Conservation (phyloP, 2,113 vertebrate species). For the Arothron firmamentum region DNA sequence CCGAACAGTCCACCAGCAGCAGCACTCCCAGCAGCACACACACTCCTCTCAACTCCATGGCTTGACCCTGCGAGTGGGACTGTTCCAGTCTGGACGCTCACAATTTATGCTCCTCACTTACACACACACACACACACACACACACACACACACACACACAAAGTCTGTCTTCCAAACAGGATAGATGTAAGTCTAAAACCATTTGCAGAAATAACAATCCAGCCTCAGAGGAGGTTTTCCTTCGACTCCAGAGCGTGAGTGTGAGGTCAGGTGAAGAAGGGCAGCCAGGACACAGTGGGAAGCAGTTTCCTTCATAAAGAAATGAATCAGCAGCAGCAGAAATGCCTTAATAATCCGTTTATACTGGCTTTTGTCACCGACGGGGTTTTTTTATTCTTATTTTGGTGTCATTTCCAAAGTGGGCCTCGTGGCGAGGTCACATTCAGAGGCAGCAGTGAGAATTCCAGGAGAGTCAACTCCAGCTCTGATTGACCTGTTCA, state of each 20-base stretch:
- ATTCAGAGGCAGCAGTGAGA: no score
- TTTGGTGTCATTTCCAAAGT: no score
- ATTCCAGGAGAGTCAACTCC: no score
- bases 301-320: not conserved
- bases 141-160: conserved; percentile 11
- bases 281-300: conserved; percentile 14
- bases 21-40: conserved; percentile 75
- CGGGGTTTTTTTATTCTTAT: no score
- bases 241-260: conserved; percentile 23
- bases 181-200: conserved; percentile 52
- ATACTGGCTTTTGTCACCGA: no score
- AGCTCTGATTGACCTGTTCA: no score
- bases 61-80: conserved; percentile 45
- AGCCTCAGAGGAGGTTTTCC: conserved; percentile 30
- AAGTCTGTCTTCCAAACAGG: conserved; percentile 4
- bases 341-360: conserved; percentile 13
- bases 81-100: conserved; percentile 19
- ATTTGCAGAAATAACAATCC: conserved; percentile 50
- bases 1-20: conserved; percentile 65
- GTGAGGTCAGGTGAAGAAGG: conserved; percentile 35
- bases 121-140: conserved; percentile 18
- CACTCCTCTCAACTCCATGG: conserved; percentile 77
- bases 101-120: conserved; percentile 45
- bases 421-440: no score
- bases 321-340: conserved; percentile 31